These are phyloP conservation scores for Tenthredo mesomela DNA, from an alignment of 2,888 invertebrate genomes.

Conservation along the genomic window DNA sequence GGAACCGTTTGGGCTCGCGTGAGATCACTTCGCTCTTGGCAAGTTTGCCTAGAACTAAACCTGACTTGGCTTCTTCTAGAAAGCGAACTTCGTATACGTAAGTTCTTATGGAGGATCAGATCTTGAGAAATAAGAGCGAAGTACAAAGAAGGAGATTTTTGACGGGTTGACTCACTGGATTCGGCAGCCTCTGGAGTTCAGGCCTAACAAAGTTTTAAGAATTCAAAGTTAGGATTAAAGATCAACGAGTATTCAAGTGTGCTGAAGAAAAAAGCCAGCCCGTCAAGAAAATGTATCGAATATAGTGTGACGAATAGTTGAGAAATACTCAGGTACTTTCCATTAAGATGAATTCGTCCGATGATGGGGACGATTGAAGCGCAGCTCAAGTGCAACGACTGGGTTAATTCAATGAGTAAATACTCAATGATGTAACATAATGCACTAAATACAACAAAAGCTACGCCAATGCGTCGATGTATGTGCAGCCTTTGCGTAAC, in stretches of 20 bases:
- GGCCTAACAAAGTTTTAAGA: not conserved
- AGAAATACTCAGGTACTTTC: not conserved
- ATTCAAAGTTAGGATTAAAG: not conserved
- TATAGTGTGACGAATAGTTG: not conserved
- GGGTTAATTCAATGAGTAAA: slow-evolving; percentile 5
- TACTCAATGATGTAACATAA: slow-evolving; percentile 2
- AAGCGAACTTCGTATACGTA: slow-evolving; percentile 19
- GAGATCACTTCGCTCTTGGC: slow-evolving; percentile 47
- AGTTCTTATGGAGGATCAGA: not conserved
- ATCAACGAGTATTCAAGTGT: not conserved
- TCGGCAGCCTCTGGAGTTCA: not conserved
- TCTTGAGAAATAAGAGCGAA: not conserved
- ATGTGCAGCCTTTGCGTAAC: slow-evolving; percentile 59
- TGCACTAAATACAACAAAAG: slow-evolving; percentile 33
- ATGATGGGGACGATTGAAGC: not conserved
- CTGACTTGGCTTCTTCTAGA: slow-evolving; percentile 26
- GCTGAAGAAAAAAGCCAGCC: too few relatives aligned
- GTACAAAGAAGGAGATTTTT: not conserved
- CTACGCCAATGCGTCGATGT: slow-evolving; percentile 61
- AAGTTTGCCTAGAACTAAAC: slow-evolving; percentile 42
- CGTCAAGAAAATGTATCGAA: not conserved
- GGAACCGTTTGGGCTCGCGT: slow-evolving; percentile 41
- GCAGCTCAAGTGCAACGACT: not conserved
- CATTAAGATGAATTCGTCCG: not conserved
- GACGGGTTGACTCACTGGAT: not conserved